Evolutionary conservation across 2,797 vertebrate species (phyloP).

Genomic region (Sebastes trivittatus): DNA sequence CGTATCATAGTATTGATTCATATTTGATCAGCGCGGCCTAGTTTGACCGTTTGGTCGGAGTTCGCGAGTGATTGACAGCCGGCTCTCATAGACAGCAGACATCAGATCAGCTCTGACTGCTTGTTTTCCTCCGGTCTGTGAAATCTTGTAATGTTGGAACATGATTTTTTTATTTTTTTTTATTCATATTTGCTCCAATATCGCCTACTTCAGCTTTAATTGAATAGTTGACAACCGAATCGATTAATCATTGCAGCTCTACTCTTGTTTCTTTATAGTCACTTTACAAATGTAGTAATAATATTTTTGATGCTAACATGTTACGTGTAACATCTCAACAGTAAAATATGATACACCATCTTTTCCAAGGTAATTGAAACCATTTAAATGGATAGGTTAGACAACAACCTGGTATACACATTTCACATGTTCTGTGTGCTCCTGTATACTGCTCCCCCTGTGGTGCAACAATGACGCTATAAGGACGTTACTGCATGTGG

Average conservation of each 20-base stretch:
- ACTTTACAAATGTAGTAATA: not conserved
- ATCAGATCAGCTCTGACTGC: too few relatives aligned
- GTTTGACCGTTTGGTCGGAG: too few relatives aligned
- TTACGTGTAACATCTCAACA: not conserved
- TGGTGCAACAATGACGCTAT: not conserved
- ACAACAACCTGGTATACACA: not conserved
- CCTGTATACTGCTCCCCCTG: not conserved
- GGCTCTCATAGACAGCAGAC: too few relatives aligned
- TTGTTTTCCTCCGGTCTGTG: too few relatives aligned
- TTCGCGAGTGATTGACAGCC: too few relatives aligned
- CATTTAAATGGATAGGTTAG: not conserved
- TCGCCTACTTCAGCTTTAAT: too few relatives aligned
- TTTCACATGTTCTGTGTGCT: not conserved
- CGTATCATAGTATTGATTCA: fast-evolving
- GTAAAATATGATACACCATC: not conserved
- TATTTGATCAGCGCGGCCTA: too few relatives aligned
- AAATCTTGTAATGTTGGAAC: too few relatives aligned
- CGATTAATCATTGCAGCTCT: too few relatives aligned
- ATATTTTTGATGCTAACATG: not conserved
- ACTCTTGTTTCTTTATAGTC: not conserved
- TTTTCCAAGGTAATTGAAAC: not conserved
- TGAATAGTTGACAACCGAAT: too few relatives aligned
- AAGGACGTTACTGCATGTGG: not conserved
- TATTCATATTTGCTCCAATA: too few relatives aligned
- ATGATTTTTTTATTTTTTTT: too few relatives aligned